These are phyloP conservation scores for Drosophila demipolita DNA, from an alignment of 2,888 invertebrate species.

Conservation along the genomic window DNA sequence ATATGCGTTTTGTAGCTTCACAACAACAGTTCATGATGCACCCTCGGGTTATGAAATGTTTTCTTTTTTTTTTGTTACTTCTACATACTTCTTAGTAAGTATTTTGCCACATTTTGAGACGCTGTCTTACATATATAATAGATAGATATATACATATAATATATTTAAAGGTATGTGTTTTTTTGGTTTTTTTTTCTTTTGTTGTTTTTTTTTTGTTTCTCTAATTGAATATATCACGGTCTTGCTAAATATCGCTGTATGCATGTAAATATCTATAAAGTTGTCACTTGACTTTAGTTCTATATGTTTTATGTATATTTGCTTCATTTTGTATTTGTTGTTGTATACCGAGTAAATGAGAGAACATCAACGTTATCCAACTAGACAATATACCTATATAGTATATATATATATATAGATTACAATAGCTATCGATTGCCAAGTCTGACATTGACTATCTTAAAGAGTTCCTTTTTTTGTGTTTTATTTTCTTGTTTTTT, in stretches of 20 bases:
- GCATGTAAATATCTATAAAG: slow-evolving; percentile 74
- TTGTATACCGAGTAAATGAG: slow-evolving; percentile 46
- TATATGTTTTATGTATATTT: slow-evolving; percentile 43
- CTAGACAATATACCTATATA: slow-evolving; percentile 45
- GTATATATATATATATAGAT: slow-evolving; percentile 42
- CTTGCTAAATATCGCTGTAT: slow-evolving; percentile 76
- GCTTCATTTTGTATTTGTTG: slow-evolving; percentile 14
- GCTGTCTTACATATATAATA: slow-evolving; percentile 62
- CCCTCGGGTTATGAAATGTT: slow-evolving; percentile 52
- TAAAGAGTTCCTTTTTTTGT: slow-evolving; percentile 27
- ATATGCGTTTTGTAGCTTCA: slow-evolving; percentile 72
- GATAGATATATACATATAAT: slow-evolving; percentile 66
- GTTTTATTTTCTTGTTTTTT: neutral
- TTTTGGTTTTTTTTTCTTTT: slow-evolving; percentile 34
- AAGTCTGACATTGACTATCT: slow-evolving; percentile 34
- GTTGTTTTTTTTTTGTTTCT: slow-evolving; percentile 42
- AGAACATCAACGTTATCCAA: slow-evolving; percentile 66
- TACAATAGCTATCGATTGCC: slow-evolving; percentile 59
- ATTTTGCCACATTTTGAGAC: slow-evolving; percentile 75
- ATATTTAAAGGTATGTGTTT: slow-evolving; percentile 51
- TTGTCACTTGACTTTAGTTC: slow-evolving; percentile 62
- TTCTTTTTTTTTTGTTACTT: slow-evolving; percentile 14
- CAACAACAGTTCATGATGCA: slow-evolving; percentile 65
- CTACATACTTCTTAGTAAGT: slow-evolving; percentile 52
- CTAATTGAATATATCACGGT: slow-evolving; percentile 79